These are phyloP conservation scores for Narcine bancroftii DNA, from an alignment of 2,113 vertebrate species.

Conservation along the genomic window DNA sequence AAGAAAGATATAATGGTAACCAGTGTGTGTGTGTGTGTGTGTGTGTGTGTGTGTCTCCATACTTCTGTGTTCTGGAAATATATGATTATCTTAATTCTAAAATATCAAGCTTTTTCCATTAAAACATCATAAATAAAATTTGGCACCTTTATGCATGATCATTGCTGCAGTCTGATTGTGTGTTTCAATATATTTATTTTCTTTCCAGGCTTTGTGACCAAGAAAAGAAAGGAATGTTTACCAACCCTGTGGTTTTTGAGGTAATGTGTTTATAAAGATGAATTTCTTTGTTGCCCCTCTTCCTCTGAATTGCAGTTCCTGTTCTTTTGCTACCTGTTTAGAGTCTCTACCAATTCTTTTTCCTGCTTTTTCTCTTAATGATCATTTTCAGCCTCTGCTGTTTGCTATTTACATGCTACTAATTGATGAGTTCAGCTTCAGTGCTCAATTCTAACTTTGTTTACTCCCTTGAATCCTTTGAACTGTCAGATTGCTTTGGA, in stretches of 20 bases:
- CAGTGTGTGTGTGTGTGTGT: too few relatives aligned
- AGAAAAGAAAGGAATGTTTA: conserved; percentile 42
- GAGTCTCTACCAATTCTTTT: not conserved
- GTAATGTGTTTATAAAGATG: conserved; percentile 45
- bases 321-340: not conserved
- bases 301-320: not conserved
- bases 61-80: not conserved
- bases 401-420: not conserved
- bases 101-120: not conserved
- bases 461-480: not conserved
- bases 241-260: conserved; percentile 51
- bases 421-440: not conserved
- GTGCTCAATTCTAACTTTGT: not conserved
- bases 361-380: not conserved
- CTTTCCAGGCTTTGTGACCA: conserved; percentile 58
- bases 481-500: not conserved
- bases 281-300: not conserved
- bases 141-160: not conserved
- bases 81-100: not conserved
- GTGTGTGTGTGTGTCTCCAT: not conserved
- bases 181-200: conserved; percentile 35
- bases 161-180: not conserved
- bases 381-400: not conserved
- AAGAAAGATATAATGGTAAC: too few relatives aligned
- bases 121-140: not conserved